These are phyloP conservation scores for Furcula furcula DNA, from an alignment of 2,888 invertebrate genomes.

Conservation along the genomic window DNA sequence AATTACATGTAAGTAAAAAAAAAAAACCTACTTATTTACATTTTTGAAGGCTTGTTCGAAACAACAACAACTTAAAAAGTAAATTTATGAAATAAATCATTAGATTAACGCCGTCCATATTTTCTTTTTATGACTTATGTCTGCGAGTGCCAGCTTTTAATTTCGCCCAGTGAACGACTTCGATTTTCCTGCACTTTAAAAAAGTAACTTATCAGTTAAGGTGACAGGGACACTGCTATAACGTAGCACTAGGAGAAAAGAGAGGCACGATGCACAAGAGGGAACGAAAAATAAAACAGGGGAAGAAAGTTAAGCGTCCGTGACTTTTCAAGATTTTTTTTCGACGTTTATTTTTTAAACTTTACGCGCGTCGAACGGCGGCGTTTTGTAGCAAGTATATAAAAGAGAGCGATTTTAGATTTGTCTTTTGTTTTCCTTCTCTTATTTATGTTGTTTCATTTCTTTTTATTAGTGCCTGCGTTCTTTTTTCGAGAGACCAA, in stretches of 20 bases:
- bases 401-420: conserved; percentile 67
- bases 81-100: conserved; percentile 46
- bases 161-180: conserved; percentile 71
- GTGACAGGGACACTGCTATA: conserved; percentile 53
- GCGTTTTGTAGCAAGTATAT: conserved; percentile 59
- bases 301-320: conserved; percentile 82
- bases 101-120: conserved; percentile 64
- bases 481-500: too few relatives aligned
- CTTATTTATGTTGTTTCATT: conserved; percentile 49
- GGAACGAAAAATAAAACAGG: conserved; percentile 80
- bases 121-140: conserved; percentile 76
- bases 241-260: conserved; percentile 40
- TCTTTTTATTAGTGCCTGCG: conserved; percentile 40
- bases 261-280: conserved; percentile 57
- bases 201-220: conserved; percentile 79
- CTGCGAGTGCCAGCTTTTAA: conserved; percentile 77
- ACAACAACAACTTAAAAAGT: conserved; percentile 29
- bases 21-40: neutral
- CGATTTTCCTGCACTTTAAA: conserved; percentile 79
- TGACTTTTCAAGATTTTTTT: conserved; percentile 82
- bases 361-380: conserved; percentile 62
- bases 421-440: conserved; percentile 62
- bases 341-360: conserved; percentile 78
- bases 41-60: conserved; percentile 7
- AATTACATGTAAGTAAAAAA: neutral